These are phyloP conservation scores for Anas capensis DNA, from an alignment of 2,797 vertebrate genomes.

Conservation along the genomic window DNA sequence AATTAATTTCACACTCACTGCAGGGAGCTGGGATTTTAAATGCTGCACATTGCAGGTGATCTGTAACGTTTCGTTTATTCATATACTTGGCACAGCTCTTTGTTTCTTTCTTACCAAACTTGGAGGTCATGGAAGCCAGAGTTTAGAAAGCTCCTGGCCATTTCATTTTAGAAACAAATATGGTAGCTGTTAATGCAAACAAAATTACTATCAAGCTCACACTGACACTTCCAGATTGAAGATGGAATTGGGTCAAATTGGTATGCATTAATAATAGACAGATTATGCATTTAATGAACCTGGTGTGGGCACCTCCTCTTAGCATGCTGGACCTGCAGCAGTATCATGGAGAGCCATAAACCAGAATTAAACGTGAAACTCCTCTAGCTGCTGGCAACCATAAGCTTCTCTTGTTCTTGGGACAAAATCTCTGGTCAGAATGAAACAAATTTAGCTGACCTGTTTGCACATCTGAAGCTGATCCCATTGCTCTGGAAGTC, in stretches of 20 bases:
- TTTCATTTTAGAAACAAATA: slow-evolving; percentile 61
- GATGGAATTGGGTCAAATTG: slow-evolving; percentile 17
- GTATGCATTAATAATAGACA: slow-evolving; percentile 1
- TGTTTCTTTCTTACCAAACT: slow-evolving; percentile 55
- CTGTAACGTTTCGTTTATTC: slow-evolving; percentile 36
- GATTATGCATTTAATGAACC: background rate
- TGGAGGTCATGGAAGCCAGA: slow-evolving; percentile 44
- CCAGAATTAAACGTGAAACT: background rate
- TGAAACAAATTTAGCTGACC: background rate
- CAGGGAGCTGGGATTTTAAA: slow-evolving; percentile 61
- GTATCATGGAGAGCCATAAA: background rate
- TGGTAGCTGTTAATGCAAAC: slow-evolving; percentile 25
- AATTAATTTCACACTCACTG: slow-evolving; percentile 71
- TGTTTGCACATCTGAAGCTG: background rate
- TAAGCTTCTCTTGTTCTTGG: background rate
- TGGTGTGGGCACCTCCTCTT: background rate
- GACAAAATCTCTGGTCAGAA: background rate
- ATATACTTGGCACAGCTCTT: slow-evolving; percentile 39
- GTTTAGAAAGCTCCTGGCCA: slow-evolving; percentile 32
- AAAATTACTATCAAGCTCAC: slow-evolving; percentile 14
- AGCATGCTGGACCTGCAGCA: background rate
- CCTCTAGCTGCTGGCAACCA: background rate
- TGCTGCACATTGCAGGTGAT: slow-evolving; percentile 62
- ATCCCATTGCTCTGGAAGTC: background rate
- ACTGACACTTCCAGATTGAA: slow-evolving; percentile 44